Evolutionary conservation across 2,797 vertebrate species (phyloP), one percentile per base, ranked within the genome.

Genomic region (Brotula barbata): DNA sequence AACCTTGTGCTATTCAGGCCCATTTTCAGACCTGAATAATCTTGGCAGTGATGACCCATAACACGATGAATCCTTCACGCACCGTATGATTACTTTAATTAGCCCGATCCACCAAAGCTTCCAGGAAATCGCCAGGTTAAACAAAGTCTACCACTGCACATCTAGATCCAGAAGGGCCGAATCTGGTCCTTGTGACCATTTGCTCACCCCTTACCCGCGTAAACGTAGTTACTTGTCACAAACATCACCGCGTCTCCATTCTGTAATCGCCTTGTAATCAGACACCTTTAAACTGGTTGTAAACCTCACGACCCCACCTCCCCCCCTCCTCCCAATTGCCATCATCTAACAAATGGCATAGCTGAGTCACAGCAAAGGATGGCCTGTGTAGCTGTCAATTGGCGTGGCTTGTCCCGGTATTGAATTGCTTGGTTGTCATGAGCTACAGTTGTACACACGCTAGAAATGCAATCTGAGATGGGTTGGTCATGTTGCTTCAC

Each of bases 361-460:
- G 76, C 66, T n/a, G 68, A 47, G 73, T 61, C 19, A 5, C 49
- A 46, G 48, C 46, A 13, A 67, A 64, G 80, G 83, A 53, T 84
- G 87, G 83, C 64, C 72, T 68, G 1, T 55, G 51, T 44, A 53
- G 68, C 71, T 64, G 85, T 78, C 88, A 82, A 37, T 87, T 83
- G 66, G 40, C 34, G 19, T 4, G 2, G 44, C 25, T 53, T 66
- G 77, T 71, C 66, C 46, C 45, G 55, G 78, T 84, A 74, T 84
- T 81, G 73, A 67, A 78, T 91, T 89, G 83, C 89, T 65, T 25
- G 42, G 89, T 91, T 90, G 90, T 85, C 79, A 85, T 51, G 87
- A 77, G 82, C 78, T 49, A 58, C 23, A 15, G 69, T 80, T 87
- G 74, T 83, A 89, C 88, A 87, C 76, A 68, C 59, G 36, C 69